Percentiles rank a stretch among this genome's conserved stretches.
Evolutionary conservation across 2,888 invertebrate genomes (phyloP).

Genomic region (Physocephala rufipes): DNA sequence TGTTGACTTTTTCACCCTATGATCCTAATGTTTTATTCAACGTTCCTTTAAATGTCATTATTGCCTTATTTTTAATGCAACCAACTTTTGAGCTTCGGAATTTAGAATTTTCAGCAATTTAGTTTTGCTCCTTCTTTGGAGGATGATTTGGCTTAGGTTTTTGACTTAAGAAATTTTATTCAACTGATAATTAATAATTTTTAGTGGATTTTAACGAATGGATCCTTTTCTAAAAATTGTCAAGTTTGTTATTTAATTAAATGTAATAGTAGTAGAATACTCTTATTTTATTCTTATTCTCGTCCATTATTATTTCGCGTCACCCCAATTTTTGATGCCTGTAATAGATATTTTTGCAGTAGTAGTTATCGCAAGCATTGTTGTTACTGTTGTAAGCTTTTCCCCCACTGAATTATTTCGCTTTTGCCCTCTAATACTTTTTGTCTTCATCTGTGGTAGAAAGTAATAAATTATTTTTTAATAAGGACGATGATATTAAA

Average conservation of each 20-base stretch:
- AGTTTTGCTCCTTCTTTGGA: not conserved
- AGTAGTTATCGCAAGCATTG: not conserved
- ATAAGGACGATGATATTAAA: constrained; percentile 31
- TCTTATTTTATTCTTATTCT: too few species aligned
- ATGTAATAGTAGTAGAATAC: too few species aligned
- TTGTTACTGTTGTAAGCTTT: not conserved
- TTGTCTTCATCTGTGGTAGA: constrained; percentile 10
- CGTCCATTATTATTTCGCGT: not conserved
- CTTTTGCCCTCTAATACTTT: constrained; percentile 24
- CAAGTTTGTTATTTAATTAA: too few species aligned
- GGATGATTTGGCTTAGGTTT: not conserved
- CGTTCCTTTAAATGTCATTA: not conserved
- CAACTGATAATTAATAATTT: not conserved
- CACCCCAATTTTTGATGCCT: not conserved
- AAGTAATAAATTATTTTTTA: constrained; percentile 33
- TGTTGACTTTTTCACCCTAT: not conserved
- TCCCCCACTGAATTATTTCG: not conserved
- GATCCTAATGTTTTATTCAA: not conserved
- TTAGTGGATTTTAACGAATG: too few species aligned
- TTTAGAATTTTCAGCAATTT: not conserved
- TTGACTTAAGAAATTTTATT: not conserved
- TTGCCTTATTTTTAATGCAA: not conserved
- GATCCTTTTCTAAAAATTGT: too few species aligned
- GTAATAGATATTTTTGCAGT: not conserved
- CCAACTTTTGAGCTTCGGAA: not conserved